Evolutionary conservation across 2,888 invertebrate species (phyloP).

Genomic region (Pyrochroa serraticornis): DNA sequence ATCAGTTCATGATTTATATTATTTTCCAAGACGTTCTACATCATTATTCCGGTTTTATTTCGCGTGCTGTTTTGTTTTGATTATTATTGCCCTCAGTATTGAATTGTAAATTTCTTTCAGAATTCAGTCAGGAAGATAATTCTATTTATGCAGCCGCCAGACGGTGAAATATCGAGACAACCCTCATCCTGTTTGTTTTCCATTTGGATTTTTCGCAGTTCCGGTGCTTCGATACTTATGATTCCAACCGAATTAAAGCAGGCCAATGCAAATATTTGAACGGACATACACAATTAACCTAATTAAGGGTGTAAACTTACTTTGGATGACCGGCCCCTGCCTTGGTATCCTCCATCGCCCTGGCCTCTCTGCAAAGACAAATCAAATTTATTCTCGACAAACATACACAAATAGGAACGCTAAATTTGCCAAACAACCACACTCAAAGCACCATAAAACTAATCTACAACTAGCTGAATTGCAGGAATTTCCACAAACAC

Average conservation of each 20-base stretch:
- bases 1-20: conserved; percentile 31
- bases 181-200: conserved; percentile 16
- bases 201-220: neutral
- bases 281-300: neutral
- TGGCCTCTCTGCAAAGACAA: conserved; percentile 57
- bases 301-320: conserved; percentile 56
- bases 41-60: conserved; percentile 17
- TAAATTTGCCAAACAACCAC: neutral
- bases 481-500: too few species aligned
- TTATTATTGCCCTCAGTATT: conserved; percentile 18
- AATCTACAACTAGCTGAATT: too few species aligned
- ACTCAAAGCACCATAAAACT: too few species aligned
- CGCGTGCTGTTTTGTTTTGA: conserved; percentile 15
- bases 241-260: too few species aligned
- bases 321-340: conserved; percentile 62
- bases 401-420: conserved; percentile 10
- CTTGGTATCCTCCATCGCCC: conserved; percentile 61
- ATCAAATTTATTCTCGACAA: conserved; percentile 25
- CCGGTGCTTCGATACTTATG: neutral
- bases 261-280: neutral
- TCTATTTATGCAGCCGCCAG: conserved; percentile 21
- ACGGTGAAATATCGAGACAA: conserved; percentile 4
- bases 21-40: conserved; percentile 18
- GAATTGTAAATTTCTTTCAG: conserved; percentile 25
- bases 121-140: conserved; percentile 10